Base-by-base conservation (phyloP, 2,797 vertebrate species). In the Telmatherina bonti region DNA sequence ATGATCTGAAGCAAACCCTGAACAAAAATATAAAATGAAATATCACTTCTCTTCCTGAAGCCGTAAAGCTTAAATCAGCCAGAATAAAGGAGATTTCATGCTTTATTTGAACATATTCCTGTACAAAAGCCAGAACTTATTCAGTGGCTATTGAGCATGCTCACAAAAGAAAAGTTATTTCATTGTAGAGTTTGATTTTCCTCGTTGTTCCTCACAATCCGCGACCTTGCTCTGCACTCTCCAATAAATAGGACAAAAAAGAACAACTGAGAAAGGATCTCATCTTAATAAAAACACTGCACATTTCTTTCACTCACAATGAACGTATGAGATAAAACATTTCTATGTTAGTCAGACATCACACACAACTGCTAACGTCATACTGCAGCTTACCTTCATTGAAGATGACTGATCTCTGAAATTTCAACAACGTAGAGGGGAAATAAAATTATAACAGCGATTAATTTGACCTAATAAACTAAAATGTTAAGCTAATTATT, bases 1-100 rank as follows among this genome's bases (percentile, higher is more conserved):
- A 7, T 70, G 36, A 72, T 62, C 30, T 62, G 41, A 72, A 30
- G 36, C 54, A 20, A 61, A 30, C 35, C n/a, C 22, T 18, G 36
- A 43, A 43, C 45, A 68, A 31, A 3, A 31, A 31, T 7, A 31
- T 58, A 77, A 31, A 35, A 22, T 20, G 15, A 29, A 27, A 58
- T 33, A 36, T 13, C 3, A 54, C 65, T 77, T 77, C 15, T 22
- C 36, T 30, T 47, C 51, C 54, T 60, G 35, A 41, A 51, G 61
- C 51, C 20, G 0, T 52, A 72, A 31, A 38, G 1, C 30, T 62
- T 22, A 22, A 52, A 62, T 68, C 66, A 74, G 54, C 57, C 45
- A 31, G 4, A 53, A 1, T 51, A 43, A 33, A 7, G 38, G 0
- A 51, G 60, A 61, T 15, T 2, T 56, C 22, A 18, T 3, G 30